Evolutionary conservation across 2,797 vertebrate species (phyloP).

Genomic region (Poecilia picta): DNA sequence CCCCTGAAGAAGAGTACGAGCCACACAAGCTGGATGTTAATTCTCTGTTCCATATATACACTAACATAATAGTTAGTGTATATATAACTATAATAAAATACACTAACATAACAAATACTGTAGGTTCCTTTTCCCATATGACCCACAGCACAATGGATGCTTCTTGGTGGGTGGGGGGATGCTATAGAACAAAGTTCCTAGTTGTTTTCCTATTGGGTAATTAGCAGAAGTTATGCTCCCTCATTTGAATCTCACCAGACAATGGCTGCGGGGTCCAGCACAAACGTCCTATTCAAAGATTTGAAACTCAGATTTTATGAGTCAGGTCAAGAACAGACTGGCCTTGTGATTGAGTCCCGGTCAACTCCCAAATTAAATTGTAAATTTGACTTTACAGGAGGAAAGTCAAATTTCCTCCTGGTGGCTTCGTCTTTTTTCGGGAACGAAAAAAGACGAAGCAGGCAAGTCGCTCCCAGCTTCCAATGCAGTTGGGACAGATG

Average conservation of each 20-base stretch:
- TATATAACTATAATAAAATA: too few species aligned
- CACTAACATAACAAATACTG: constrained; percentile 25
- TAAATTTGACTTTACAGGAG: constrained; percentile 76
- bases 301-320: constrained; percentile 69
- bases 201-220: constrained; percentile 48
- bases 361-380: constrained; percentile 38
- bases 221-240: constrained; percentile 32
- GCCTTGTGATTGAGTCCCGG: constrained; percentile 70
- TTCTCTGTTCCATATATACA: constrained; percentile 30
- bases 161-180: constrained; percentile 26
- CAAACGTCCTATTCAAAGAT: constrained; percentile 76
- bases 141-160: constrained; percentile 9
- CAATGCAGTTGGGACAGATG: not conserved
- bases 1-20: constrained; percentile 45
- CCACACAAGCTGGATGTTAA: constrained; percentile 31
- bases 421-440: too few species aligned
- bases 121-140: constrained; percentile 3
- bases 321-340: constrained; percentile 57
- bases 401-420: too few species aligned
- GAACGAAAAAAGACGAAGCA: constrained; percentile 18
- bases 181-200: constrained; percentile 37
- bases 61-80: too few species aligned
- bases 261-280: constrained; percentile 37
- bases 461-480: not conserved
- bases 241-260: constrained; percentile 32